Evolutionary conservation across 2,113 vertebrate genomes (phyloP).

Genomic region (Rhinolophus ferrumequinum): DNA sequence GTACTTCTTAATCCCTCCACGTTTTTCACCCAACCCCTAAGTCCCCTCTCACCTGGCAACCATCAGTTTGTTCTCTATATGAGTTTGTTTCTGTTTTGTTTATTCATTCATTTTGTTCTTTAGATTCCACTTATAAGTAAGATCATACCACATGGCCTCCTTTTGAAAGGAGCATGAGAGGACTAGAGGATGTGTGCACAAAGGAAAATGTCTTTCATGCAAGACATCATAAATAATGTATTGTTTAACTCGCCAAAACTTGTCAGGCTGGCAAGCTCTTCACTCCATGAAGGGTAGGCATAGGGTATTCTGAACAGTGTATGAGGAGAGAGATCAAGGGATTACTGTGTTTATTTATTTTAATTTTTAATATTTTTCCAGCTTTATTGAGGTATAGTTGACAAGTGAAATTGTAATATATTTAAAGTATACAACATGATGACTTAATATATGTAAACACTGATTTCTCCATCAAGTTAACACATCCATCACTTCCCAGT

Average conservation of each 20-base stretch:
- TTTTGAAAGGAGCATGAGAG: background rate
- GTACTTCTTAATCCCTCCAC: too few species aligned
- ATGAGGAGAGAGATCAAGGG: background rate
- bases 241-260: background rate
- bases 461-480: background rate
- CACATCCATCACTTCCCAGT: background rate
- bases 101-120: too few species aligned
- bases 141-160: too few species aligned
- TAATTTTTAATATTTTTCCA: background rate
- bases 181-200: background rate
- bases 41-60: too few species aligned
- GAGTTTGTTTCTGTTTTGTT: too few species aligned
- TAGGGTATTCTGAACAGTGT: background rate
- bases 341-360: background rate
- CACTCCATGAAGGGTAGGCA: background rate
- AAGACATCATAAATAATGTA: background rate
- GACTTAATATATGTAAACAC: background rate
- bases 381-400: background rate
- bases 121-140: too few species aligned
- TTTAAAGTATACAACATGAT: background rate
- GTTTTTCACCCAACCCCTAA: too few species aligned
- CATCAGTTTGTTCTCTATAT: too few species aligned
- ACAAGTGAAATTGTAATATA: background rate
- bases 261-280: background rate
- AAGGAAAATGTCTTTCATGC: too few species aligned